phyloP scores from a whole-genome alignment of 2,113 vertebrate genomes.

The Dipodomys stephensi region DNA sequence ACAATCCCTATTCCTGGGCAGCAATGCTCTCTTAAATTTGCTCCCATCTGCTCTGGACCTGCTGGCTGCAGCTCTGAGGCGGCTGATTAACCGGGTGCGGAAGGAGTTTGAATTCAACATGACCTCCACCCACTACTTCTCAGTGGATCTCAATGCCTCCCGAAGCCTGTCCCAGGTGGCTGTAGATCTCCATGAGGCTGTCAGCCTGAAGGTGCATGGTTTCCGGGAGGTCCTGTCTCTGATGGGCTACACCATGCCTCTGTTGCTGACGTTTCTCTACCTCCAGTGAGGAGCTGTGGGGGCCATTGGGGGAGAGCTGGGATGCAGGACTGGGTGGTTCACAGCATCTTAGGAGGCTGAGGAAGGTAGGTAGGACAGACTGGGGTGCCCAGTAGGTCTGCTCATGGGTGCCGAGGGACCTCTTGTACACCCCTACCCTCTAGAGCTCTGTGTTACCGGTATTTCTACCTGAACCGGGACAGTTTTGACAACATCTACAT shows the following conservation, averaged over 20 bases:
- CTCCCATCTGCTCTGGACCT: rapidly evolving
- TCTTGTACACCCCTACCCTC: rapidly evolving
- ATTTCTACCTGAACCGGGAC: slow-evolving; percentile 87
- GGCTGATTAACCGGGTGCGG: slow-evolving; percentile 84
- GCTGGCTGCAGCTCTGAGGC: slow-evolving; percentile 83
- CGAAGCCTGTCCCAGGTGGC: slow-evolving; percentile 88
- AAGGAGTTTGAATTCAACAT: slow-evolving; percentile 94
- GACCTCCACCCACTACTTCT: slow-evolving; percentile 83
- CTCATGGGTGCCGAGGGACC: neutral
- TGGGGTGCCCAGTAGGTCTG: neutral
- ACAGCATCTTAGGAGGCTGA: neutral
- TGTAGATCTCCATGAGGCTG: slow-evolving; percentile 87
- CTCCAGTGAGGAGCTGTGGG: slow-evolving; percentile 86
- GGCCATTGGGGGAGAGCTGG: rapidly evolving
- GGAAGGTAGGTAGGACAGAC: neutral
- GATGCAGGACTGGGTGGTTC: neutral
- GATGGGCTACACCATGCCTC: slow-evolving; percentile 84
- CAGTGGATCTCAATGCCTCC: slow-evolving; percentile 87
- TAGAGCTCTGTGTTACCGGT: slow-evolving; percentile 90
- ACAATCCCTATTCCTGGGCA: too few relatives aligned
- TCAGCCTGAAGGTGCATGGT: slow-evolving; percentile 79
- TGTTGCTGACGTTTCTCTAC: slow-evolving; percentile 86
- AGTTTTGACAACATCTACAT: slow-evolving; percentile 93
- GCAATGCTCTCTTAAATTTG: neutral
- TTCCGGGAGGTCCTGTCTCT: slow-evolving; percentile 72